Base-by-base conservation (phyloP, 2,888 invertebrate species). In the Tupiocoris notatus region DNA sequence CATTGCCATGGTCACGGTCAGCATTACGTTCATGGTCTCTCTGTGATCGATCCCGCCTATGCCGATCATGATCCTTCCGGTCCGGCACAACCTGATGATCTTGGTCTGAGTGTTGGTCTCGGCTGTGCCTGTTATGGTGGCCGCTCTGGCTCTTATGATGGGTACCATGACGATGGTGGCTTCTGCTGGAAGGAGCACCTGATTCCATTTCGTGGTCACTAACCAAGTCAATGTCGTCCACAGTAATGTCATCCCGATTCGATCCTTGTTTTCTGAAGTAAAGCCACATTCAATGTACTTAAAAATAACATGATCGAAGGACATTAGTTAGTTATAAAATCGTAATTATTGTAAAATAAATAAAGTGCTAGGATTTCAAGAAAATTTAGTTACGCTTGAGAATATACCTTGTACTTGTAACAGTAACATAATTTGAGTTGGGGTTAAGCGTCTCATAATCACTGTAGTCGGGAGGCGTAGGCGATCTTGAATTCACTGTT, bases 381-480 rank as follows among this genome's bases (percentile, higher is more conserved):
- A n/a, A n/a, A n/a, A n/a, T n/a, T n/a, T n/a, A n/a, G n/a, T n/a
- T n/a, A n/a, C n/a, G n/a, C n/a, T n/a, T n/a, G n/a, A n/a, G n/a
- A n/a, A n/a, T 12, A 39, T 39, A 39, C 39, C 39, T 39, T 3
- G 39, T 39, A 39, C 39, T 39, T 9, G 59, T 61, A 17, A 70
- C 70, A 18, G 61, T 70, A 1, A 70, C 70, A 58, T 70, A 70
- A 24, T 70, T 70, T 20, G 70, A 70, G 25, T 70, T 70, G 16
- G 20, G 58, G 0, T 58, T 22, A 59, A 59, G 59, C 1, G 23
- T 58, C 39, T 70, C 70, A 17, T 70, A 70, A 58, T 70, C 70
- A 17, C 70, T 70, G 61, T 70, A 70, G 25, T 70, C 70, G 1
- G 70, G 70, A 7, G 73, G 73, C 21, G 73, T 63, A 1, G 73